Evolutionary conservation across 92 coral and sea anemone species (phyloP).

Genomic region (Phenganax subtilis): DNA sequence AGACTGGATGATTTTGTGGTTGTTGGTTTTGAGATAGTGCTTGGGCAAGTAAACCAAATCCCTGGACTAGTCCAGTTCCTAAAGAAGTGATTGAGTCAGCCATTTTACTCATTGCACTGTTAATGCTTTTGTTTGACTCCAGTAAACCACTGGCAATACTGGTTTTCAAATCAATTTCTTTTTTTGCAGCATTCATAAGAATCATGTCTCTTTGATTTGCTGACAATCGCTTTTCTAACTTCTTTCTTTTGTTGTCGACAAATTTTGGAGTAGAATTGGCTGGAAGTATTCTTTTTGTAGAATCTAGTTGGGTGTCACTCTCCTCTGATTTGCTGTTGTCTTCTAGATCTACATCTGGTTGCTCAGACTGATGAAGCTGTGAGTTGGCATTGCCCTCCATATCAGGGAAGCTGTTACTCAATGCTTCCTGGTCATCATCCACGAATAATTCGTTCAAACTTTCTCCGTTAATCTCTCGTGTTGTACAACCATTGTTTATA

Average conservation of each 20-base stretch:
- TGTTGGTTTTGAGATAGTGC: constrained; percentile 10
- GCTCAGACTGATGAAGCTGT: background rate
- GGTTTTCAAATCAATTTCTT: constrained; percentile 15
- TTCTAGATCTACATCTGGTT: background rate
- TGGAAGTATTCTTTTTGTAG: constrained; percentile 40
- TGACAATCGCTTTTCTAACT: constrained; percentile 37
- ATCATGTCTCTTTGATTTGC: constrained; percentile 29
- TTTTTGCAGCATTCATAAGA: constrained; percentile 13
- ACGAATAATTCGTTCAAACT: background rate
- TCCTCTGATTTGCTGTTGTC: constrained; percentile 22
- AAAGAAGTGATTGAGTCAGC: background rate
- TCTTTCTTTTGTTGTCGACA: constrained; percentile 52
- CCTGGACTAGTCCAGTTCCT: constrained; percentile 17
- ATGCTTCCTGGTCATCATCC: constrained; percentile 4
- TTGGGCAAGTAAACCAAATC: background rate
- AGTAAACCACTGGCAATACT: constrained; percentile 10
- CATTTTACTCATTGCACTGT: constrained; percentile 25
- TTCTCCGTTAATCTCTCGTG: constrained; percentile 1
- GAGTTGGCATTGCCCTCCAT: background rate
- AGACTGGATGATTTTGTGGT: background rate
- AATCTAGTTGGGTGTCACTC: constrained; percentile 21
- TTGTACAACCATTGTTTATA: constrained; percentile 34
- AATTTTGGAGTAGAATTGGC: constrained; percentile 46
- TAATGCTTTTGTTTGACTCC: constrained; percentile 2
- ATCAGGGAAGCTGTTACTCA: constrained; percentile 7